A percentile compares a stretch with the other conserved stretches of the same genome.
These are phyloP conservation scores for Atethmia centrago DNA, from an alignment of 2,888 invertebrate species.

Conservation along the genomic window DNA sequence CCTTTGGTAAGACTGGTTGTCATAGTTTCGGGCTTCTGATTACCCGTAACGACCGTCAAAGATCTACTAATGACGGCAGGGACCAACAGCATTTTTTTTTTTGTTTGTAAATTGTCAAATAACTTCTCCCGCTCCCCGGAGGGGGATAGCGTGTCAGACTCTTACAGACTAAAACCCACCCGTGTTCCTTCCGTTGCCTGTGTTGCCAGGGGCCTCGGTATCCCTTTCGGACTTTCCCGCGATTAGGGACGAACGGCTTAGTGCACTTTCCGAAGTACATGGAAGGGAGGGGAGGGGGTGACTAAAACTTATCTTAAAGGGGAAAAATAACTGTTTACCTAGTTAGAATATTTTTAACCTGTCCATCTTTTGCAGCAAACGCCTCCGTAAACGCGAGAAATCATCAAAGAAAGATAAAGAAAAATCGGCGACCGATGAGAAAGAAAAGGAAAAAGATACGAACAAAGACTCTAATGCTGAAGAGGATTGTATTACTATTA, in stretches of 20 bases:
- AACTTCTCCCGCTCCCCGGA: too few relatives aligned
- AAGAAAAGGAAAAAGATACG: conserved; percentile 58
- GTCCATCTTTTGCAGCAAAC: conserved; percentile 74
- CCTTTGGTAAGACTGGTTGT: not conserved
- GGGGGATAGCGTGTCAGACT: too few relatives aligned
- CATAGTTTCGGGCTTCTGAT: not conserved
- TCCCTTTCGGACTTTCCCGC: too few relatives aligned
- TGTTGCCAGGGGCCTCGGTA: too few relatives aligned
- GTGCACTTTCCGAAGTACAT: not conserved
- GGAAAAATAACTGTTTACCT: too few relatives aligned
- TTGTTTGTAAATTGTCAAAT: too few relatives aligned
- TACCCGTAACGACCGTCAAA: not conserved
- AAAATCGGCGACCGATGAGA: conserved; percentile 12
- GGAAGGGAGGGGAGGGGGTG: not conserved
- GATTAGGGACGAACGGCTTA: not conserved
- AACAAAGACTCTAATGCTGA: conserved; percentile 65
- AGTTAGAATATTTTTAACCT: not conserved
- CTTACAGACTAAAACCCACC: too few relatives aligned
- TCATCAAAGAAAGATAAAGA: conserved; percentile 69
- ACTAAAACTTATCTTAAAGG: not conserved
- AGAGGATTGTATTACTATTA: conserved; percentile 90
- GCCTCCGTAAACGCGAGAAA: conserved; percentile 78
- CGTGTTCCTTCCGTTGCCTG: too few relatives aligned
- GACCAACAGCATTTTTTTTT: too few relatives aligned
- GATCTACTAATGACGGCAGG: not conserved